A percentile compares a stretch with the other conserved stretches of the same genome.
Conservation (phyloP, 2,797 vertebrate species). For the Fistularia commersonii region DNA sequence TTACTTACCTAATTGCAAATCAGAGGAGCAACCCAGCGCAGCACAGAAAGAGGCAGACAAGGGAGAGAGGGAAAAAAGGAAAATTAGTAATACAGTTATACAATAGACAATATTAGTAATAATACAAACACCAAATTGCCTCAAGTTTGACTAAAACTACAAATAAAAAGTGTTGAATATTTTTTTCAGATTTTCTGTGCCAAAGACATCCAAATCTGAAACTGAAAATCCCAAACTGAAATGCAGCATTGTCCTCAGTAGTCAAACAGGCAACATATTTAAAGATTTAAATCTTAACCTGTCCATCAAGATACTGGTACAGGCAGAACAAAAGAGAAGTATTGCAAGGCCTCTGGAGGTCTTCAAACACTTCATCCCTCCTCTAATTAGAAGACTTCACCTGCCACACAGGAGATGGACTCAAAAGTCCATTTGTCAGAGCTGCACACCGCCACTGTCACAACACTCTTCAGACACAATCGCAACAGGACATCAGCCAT, state of each 20-base stretch:
- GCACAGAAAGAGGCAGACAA: constrained; percentile 4
- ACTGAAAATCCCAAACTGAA: too few species aligned
- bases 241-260: not conserved
- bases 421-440: constrained; percentile 55
- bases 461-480: constrained; percentile 45
- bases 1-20: constrained; percentile 41
- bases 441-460: constrained; percentile 29
- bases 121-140: not conserved
- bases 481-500: constrained; percentile 26
- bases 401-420: constrained; percentile 38
- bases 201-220: too few species aligned
- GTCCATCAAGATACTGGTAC: not conserved
- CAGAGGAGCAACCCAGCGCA: not conserved
- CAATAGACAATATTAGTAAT: not conserved
- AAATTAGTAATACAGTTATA: not conserved
- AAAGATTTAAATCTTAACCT: constrained; percentile 10
- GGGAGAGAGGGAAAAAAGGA: constrained; percentile 3
- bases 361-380: constrained; percentile 20
- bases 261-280: constrained; percentile 11
- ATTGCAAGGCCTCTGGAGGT: constrained; percentile 47
- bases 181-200: not conserved
- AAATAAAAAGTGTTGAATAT: constrained; percentile 2
- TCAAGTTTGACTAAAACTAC: not conserved
- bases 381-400: constrained; percentile 71
- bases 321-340: constrained; percentile 27